These are phyloP conservation scores for Aspidiotus rigidus DNA, from an alignment of 2,888 invertebrate genomes.

Conservation along the genomic window DNA sequence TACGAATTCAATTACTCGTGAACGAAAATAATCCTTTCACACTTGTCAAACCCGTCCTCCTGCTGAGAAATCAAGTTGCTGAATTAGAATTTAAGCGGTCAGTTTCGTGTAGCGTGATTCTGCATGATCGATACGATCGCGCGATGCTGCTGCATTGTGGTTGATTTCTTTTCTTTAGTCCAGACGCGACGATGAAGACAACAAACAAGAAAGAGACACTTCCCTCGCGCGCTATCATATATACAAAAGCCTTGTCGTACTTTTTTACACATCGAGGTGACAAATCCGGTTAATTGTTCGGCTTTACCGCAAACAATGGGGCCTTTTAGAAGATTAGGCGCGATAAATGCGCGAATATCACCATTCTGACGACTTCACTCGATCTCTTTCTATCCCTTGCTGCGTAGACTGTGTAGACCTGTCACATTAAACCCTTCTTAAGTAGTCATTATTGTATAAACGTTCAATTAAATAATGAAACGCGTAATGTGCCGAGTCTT, in stretches of 20 bases:
- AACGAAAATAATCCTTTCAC: too few relatives aligned
- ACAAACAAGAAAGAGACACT: neutral
- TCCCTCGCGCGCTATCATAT: neutral
- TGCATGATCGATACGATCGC: too few relatives aligned
- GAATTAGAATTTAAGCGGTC: too few relatives aligned
- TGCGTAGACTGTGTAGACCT: conserved; percentile 2
- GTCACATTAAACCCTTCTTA: conserved; percentile 29
- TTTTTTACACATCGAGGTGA: conserved; percentile 30
- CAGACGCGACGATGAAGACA: too few relatives aligned
- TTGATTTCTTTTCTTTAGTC: too few relatives aligned
- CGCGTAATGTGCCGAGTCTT: conserved; percentile 9
- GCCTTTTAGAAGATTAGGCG: conserved; percentile 17
- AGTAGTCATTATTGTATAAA: conserved; percentile 29
- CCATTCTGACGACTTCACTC: conserved; percentile 8
- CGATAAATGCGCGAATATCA: conserved; percentile 20
- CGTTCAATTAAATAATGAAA: conserved; percentile 24
- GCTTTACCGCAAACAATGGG: conserved; percentile 15
- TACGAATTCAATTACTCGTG: too few relatives aligned
- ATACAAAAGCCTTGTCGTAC: conserved; percentile 6
- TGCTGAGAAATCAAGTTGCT: too few relatives aligned
- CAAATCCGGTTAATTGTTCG: conserved; percentile 32
- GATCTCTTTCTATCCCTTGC: conserved; percentile 5
- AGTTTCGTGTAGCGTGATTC: too few relatives aligned
- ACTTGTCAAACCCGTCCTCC: too few relatives aligned
- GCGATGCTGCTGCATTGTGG: too few relatives aligned